Percentiles rank a stretch among this genome's conserved stretches.
These are phyloP conservation scores for Epiblema foenella DNA, from an alignment of 2,888 invertebrate species.

Conservation along the genomic window DNA sequence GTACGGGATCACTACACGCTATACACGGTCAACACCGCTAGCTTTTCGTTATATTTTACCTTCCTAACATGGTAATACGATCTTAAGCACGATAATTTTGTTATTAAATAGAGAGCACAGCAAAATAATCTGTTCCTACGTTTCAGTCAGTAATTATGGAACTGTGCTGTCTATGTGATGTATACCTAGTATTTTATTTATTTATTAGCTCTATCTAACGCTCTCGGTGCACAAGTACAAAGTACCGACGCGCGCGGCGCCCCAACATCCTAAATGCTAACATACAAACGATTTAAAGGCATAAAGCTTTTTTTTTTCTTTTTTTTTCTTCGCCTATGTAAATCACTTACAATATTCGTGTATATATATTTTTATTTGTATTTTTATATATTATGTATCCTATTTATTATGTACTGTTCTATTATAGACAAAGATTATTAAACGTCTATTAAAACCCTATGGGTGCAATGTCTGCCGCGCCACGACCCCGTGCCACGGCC, in stretches of 20 bases:
- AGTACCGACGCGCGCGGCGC: constrained; percentile 65
- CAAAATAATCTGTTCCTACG: constrained; percentile 33
- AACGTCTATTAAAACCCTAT: constrained; percentile 68
- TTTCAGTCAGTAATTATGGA: constrained; percentile 47
- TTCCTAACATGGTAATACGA: constrained; percentile 71
- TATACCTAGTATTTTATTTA: constrained; percentile 61
- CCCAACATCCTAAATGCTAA: constrained; percentile 74
- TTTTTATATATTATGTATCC: constrained; percentile 77
- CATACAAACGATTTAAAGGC: constrained; percentile 83
- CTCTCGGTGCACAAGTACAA: constrained; percentile 76
- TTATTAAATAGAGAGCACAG: constrained; percentile 58
- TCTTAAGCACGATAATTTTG: constrained; percentile 74
- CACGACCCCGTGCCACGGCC: neutral
- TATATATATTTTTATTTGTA: constrained; percentile 85
- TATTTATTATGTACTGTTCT: constrained; percentile 82
- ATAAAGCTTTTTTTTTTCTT: constrained; percentile 79
- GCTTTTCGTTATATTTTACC: constrained; percentile 54
- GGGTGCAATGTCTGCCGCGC: constrained; percentile 14
- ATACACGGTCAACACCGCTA: constrained; percentile 61
- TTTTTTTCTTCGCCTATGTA: constrained; percentile 73
- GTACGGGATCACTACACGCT: constrained; percentile 66
- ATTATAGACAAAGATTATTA: constrained; percentile 82
- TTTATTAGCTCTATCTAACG: constrained; percentile 77
- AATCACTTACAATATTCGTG: constrained; percentile 81
- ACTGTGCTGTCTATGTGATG: constrained; percentile 57